Evolutionary conservation across 2,888 invertebrate genomes (phyloP), one percentile per base, ranked within the genome.

Genomic region (Nymphalis polychloros): DNA sequence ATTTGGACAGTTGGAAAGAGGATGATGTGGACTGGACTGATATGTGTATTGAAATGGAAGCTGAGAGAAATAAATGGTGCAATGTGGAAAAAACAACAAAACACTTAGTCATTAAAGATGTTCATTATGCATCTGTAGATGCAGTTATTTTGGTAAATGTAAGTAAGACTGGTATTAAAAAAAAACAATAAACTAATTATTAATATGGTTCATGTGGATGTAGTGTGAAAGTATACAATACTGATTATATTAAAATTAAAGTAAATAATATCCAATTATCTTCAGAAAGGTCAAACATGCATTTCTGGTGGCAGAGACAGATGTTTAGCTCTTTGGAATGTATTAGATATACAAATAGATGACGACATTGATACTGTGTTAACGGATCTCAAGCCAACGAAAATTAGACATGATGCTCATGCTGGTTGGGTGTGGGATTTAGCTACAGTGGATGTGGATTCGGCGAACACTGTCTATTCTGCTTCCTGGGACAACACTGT

Each of bases 351-450:
- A 73, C 72, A 81, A 76, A 78, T 83, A 57, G 79, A 84, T 60
- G 77, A 83, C 23, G 74, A 80, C 60, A 78, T 78, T 64, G 73
- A 80, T 13, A 81, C 81, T 47, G 77, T 83, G 27, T 75, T 83
- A 35, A 79, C 81, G 35, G 81, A 84, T 50, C 77, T 84, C 13
- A 85, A 84, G 68, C 89, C 91, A 17, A 83, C 79, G 59, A 81
- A 85, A 67, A 83, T 89, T 49, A 83, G 81, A 53, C 81, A 84
- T 63, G 88, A 90, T 77, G 94, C 94, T 2, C 95, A 95, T 74
- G 83, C 89, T 0, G 95, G 95, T 53, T 95, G 95, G 95, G 93
- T 95, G 13, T 95, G 95, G 94, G 94, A 93, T 74, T 81, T 94
- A 41, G 91, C 94, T 6, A 84, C 93, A 23, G 89, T 92, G 70